These are phyloP conservation scores for Sericinus montela DNA, from an alignment of 2,888 invertebrate species.

Conservation along the genomic window DNA sequence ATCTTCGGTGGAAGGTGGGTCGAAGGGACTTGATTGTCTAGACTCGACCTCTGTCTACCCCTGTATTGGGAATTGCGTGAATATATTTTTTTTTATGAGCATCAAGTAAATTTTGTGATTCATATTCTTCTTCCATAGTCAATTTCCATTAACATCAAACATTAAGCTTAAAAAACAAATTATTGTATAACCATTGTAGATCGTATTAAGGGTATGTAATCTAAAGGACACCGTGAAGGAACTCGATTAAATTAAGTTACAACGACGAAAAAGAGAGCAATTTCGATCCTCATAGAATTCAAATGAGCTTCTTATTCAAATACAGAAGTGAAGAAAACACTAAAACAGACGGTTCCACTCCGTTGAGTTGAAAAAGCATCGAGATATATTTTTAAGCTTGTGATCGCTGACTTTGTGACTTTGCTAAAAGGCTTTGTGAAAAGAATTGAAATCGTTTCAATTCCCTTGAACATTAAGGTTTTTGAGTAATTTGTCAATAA, in stretches of 20 bases:
- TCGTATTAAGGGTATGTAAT: conserved; percentile 42
- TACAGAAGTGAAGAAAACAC: conserved; percentile 57
- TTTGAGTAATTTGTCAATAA: conserved; percentile 17
- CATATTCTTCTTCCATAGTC: no score
- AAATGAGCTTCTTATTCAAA: conserved; percentile 78
- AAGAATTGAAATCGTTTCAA: conserved; percentile 26
- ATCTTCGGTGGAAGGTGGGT: no score
- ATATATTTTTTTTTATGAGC: no score
- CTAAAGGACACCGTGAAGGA: conserved; percentile 64
- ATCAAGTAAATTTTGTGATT: no score
- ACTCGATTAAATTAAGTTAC: conserved; percentile 77
- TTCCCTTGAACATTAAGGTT: conserved; percentile 18
- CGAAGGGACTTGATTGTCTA: no score
- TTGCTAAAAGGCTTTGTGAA: conserved; percentile 25
- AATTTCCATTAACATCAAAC: no score
- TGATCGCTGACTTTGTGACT: conserved; percentile 36
- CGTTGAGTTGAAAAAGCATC: conserved; percentile 47
- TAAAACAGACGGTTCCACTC: conserved; percentile 59
- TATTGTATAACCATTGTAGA: conserved; percentile 14
- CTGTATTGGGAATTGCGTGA: no score
- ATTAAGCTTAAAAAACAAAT: conserved; percentile 8
- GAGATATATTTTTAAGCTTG: conserved; percentile 42
- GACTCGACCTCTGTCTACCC: no score
- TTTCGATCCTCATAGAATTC: conserved; percentile 76
- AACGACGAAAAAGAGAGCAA: conserved; percentile 71